Percentiles rank a stretch among this genome's conserved stretches.
These are phyloP conservation scores for Microvelia longipes DNA, from an alignment of 1,140 invertebrate genomes.

Conservation along the genomic window DNA sequence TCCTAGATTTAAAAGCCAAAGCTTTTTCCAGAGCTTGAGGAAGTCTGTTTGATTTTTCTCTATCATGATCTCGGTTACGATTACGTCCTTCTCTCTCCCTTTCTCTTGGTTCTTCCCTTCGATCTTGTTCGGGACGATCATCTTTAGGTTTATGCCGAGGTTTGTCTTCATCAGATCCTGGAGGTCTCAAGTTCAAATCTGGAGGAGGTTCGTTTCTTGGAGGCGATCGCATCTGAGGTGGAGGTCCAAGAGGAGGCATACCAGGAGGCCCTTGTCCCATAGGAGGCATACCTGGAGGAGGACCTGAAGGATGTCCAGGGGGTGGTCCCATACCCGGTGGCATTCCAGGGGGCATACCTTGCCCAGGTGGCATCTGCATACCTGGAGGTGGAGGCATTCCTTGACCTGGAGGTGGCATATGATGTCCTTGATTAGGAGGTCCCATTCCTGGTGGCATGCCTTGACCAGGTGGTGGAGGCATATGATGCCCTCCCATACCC, in stretches of 20 bases:
- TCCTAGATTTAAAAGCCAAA: slow-evolving; percentile 67
- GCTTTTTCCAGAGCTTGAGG: slow-evolving; percentile 77
- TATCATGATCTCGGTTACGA: background rate
- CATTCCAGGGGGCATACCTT: slow-evolving; percentile 1
- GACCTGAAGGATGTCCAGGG: background rate
- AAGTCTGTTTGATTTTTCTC: slow-evolving; percentile 39
- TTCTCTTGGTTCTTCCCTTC: slow-evolving; percentile 5
- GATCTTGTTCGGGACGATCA: slow-evolving; percentile 2
- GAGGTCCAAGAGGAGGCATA: background rate
- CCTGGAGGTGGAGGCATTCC: background rate
- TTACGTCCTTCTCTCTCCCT: background rate
- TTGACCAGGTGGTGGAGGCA: background rate
- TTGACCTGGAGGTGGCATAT: background rate
- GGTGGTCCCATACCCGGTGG: background rate
- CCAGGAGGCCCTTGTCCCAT: slow-evolving; percentile 7
- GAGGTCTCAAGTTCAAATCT: background rate
- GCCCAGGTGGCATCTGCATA: background rate
- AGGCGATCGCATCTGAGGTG: background rate
- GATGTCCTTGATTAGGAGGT: background rate
- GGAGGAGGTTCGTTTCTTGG: slow-evolving; percentile 6
- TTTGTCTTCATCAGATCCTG: background rate
- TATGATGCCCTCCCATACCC: background rate
- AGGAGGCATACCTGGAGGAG: slow-evolving; percentile 2
- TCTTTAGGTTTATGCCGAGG: background rate
- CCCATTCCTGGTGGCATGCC: background rate